Conservation (phyloP, 2,888 invertebrate genomes). For the Eristalis pertinax region DNA sequence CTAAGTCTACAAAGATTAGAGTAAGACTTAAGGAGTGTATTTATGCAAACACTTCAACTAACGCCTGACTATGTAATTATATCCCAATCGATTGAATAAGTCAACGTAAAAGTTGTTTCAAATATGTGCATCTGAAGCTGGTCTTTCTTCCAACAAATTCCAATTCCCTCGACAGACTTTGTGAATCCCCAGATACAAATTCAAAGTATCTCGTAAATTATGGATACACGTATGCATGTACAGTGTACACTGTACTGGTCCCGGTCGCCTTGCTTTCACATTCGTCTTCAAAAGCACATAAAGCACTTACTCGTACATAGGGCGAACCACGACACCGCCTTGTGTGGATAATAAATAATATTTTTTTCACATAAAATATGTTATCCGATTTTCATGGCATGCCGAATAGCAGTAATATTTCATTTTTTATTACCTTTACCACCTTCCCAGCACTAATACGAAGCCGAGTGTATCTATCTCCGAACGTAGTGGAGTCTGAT, state of each 20-base stretch:
- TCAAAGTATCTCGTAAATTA: too few species aligned
- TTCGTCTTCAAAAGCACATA: conserved; percentile 35
- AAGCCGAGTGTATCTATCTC: conserved; percentile 1
- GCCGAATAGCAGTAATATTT: conserved; percentile 79
- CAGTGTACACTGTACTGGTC: background rate
- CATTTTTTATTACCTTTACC: conserved; percentile 80
- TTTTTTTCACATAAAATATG: conserved; percentile 79
- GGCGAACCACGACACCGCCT: conserved; percentile 73
- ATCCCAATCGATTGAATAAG: too few species aligned
- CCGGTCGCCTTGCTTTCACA: background rate
- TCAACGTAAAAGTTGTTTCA: too few species aligned
- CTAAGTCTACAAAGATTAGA: too few species aligned
- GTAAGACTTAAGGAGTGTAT: too few species aligned
- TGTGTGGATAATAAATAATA: conserved; percentile 80
- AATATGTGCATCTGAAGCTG: too few species aligned
- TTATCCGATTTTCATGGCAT: conserved; percentile 81
- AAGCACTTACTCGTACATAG: conserved; percentile 23
- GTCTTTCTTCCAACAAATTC: background rate
- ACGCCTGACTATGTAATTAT: too few species aligned
- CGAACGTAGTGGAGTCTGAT: conserved; percentile 13
- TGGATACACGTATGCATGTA: too few species aligned
- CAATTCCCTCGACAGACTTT: background rate
- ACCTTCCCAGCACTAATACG: conserved; percentile 62
- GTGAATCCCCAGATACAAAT: too few species aligned
- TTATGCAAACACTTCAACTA: too few species aligned